phyloP scores from a whole-genome alignment of 2,888 invertebrate species.

The Pammene fasciana region DNA sequence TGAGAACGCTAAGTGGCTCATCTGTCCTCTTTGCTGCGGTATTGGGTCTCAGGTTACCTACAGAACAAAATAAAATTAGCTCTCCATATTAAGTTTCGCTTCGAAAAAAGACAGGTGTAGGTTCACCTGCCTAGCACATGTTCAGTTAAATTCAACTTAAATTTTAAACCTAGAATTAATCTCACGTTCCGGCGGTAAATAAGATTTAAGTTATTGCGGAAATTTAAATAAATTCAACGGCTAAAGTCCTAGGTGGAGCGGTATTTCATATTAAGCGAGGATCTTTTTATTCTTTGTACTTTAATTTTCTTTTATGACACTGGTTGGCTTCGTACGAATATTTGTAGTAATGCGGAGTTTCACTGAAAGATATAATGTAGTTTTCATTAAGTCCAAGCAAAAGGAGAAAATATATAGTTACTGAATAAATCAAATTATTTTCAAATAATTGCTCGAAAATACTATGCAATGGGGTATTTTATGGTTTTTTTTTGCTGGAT shows the following conservation, averaged over 20 bases:
- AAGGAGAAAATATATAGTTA: not conserved
- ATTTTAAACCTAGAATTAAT: constrained; percentile 53
- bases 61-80: constrained; percentile 63
- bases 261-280: constrained; percentile 31
- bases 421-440: too few relatives aligned
- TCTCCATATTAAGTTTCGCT: constrained; percentile 76
- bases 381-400: not conserved
- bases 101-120: constrained; percentile 67
- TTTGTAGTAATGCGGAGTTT: constrained; percentile 16
- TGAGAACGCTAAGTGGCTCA: constrained; percentile 73
- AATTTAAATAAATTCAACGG: constrained; percentile 37
- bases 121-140: constrained; percentile 78
- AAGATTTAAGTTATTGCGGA: constrained; percentile 39
- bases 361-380: not conserved
- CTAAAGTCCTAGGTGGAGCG: constrained; percentile 27
- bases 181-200: constrained; percentile 47
- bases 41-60: constrained; percentile 72
- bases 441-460: too few relatives aligned
- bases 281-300: constrained; percentile 25
- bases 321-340: constrained; percentile 15
- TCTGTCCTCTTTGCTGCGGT: constrained; percentile 66
- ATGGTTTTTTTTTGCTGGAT: too few relatives aligned
- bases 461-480: too few relatives aligned
- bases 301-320: constrained; percentile 20
- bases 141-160: constrained; percentile 60